These are phyloP conservation scores for Leptopilina drosophilae DNA, from an alignment of 2,888 invertebrate genomes.

Conservation along the genomic window DNA sequence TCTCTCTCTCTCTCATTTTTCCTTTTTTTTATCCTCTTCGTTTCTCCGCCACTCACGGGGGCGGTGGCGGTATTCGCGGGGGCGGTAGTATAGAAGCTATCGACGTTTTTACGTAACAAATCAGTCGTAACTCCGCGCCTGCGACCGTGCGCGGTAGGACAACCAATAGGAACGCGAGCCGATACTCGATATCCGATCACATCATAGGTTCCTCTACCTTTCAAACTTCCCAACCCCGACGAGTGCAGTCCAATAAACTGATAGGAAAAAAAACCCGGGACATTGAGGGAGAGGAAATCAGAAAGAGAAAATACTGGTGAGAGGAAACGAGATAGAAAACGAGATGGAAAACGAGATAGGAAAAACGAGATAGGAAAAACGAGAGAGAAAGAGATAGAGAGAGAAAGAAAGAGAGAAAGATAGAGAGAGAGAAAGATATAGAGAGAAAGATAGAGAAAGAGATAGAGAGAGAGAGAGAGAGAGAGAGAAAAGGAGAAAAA, in stretches of 20 bases:
- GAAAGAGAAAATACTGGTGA: conserved; percentile 41
- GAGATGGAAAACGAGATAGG: conserved; percentile 27
- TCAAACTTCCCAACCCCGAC: conserved; percentile 63
- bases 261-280: conserved; percentile 68
- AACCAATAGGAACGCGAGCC: conserved; percentile 75
- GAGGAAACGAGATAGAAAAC: conserved; percentile 47
- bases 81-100: conserved; percentile 74
- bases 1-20: conserved; percentile 50
- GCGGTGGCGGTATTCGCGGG: conserved; percentile 58
- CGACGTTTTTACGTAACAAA: conserved; percentile 78
- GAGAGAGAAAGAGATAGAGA: conserved; percentile 35
- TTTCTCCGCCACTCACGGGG: conserved; percentile 56
- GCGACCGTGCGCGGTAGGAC: conserved; percentile 73
- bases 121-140: conserved; percentile 76
- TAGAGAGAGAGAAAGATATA: conserved; percentile 33
- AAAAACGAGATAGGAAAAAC: conserved; percentile 9
- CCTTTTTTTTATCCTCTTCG: conserved; percentile 60
- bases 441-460: conserved; percentile 42
- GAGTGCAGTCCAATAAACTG: conserved; percentile 75
- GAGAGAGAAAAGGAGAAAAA: conserved; percentile 42
- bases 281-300: conserved; percentile 57
- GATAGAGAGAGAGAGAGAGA: conserved; percentile 42
- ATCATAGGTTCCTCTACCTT: conserved; percentile 73
- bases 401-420: conserved; percentile 45
- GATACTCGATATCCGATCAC: conserved; percentile 77